Conservation (phyloP, 92 coral and sea anemone genomes). For the Siderastrea radians region DNA sequence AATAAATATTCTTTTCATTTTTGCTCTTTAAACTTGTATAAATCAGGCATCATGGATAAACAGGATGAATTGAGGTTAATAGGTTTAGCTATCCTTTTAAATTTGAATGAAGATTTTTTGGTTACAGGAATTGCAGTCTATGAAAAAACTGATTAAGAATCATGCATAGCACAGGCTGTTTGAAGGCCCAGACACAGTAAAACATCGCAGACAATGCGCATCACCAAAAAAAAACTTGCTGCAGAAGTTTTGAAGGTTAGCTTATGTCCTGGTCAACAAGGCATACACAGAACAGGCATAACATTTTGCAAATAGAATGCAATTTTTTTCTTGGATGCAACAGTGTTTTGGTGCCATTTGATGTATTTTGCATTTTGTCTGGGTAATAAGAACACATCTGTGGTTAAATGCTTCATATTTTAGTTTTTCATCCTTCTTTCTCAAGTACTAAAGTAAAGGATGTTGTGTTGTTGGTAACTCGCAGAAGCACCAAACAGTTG, state of each 20-base stretch:
- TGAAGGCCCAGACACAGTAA: not conserved
- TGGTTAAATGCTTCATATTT: not conserved
- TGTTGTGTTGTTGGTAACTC: not conserved
- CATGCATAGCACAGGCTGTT: not conserved
- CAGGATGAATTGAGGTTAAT: constrained; percentile 12
- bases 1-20: not conserved
- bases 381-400: not conserved
- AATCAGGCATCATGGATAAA: not conserved
- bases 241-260: no score
- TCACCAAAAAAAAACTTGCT: no score
- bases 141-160: not conserved
- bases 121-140: not conserved
- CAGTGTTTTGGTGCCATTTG: not conserved
- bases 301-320: not conserved
- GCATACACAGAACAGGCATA: not conserved
- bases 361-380: not conserved
- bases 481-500: not conserved
- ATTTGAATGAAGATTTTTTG: not conserved
- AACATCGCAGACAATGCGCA: not conserved
- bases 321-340: not conserved
- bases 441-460: not conserved
- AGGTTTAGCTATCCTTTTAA: not conserved
- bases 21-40: constrained; percentile 5
- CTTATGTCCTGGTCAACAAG: no score
- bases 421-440: not conserved